phyloP scores from a whole-genome alignment of 2,888 invertebrate species.

The Heteromyza rotundicornis region DNA sequence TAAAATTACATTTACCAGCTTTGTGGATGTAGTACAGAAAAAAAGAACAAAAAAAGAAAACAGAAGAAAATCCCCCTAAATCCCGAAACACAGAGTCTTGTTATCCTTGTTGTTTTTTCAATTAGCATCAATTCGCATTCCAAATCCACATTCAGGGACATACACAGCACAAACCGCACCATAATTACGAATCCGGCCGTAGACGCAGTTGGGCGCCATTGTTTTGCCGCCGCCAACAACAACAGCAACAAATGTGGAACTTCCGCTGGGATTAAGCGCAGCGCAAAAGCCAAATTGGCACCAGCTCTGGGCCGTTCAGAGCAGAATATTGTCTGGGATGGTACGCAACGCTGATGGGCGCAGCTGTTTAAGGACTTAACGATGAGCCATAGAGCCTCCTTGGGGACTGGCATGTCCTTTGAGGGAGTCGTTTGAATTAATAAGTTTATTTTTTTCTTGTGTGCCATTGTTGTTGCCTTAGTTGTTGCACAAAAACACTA shows the following conservation, averaged over 20 bases:
- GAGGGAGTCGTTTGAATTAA: not conserved
- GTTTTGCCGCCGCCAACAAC: not conserved
- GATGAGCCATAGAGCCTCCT: not conserved
- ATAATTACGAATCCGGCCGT: not conserved
- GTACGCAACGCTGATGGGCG: too few relatives aligned
- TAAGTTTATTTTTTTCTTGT: not conserved
- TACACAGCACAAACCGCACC: too few relatives aligned
- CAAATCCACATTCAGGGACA: not conserved
- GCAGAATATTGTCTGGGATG: too few relatives aligned
- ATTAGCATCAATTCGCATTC: slow-evolving; percentile 2
- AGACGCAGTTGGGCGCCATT: not conserved
- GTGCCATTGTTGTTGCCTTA: not conserved
- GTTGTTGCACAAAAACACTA: not conserved
- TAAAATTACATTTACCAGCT: too few relatives aligned
- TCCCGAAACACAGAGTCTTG: too few relatives aligned
- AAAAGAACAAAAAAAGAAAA: too few relatives aligned
- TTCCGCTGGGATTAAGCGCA: not conserved
- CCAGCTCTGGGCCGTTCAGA: too few relatives aligned
- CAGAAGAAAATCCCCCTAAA: too few relatives aligned
- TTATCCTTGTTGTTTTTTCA: not conserved
- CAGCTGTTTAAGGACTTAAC: slow-evolving; percentile 4
- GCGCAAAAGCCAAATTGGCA: not conserved
- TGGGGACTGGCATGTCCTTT: not conserved
- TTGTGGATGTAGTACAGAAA: too few relatives aligned
- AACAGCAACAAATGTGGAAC: not conserved